Base-by-base conservation (phyloP, 2,888 invertebrate species). In the Athrips mouffetella region DNA sequence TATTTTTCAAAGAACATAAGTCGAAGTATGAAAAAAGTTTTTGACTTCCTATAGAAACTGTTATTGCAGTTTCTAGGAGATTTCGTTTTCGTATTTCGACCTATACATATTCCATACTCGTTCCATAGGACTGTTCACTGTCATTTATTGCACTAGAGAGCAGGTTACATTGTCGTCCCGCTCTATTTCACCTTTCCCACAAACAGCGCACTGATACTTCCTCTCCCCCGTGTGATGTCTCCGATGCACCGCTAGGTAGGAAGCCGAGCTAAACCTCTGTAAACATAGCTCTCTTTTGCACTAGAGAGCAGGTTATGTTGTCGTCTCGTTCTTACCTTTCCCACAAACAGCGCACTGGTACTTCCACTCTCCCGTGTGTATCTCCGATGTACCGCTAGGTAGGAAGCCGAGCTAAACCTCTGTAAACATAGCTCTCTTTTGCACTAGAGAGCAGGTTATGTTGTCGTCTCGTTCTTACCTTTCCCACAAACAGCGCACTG, bases 261-360 rank as follows among this genome's bases (percentile, higher is more conserved):
- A 79, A 1, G 86, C 80, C 0, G 86, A 80, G 60, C 83, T 81
- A 74, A 87, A 86, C 45, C 83, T 67, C 66, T 83, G 85, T 8
- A 64, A 44, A 63, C 88, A 87, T 23, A 65, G 48, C 47, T 71
- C 68, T n/a, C n/a, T n/a, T n/a, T n/a, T n/a, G n/a, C n/a, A n/a
- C n/a, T n/a, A n/a, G n/a, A n/a, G n/a, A n/a, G n/a, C n/a, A n/a
- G n/a, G n/a, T n/a, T n/a, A n/a, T n/a, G n/a, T n/a, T n/a, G n/a
- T n/a, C n/a, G n/a, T n/a, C n/a, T n/a, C n/a, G n/a, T n/a, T n/a
- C n/a, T n/a, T 29, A 87, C 88, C 76, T 56, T 84, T 84, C 47
- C 78, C 81, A 53, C 88, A 88, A 0, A 77, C 67, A 42, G 50
- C 57, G 65, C 88, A 89, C 27, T 67, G 65, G 63, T 80, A 76